Evolutionary conservation across 1,140 invertebrate genomes (phyloP), one percentile per base, ranked within the genome.

Genomic region (Drosophila pruinosa): DNA sequence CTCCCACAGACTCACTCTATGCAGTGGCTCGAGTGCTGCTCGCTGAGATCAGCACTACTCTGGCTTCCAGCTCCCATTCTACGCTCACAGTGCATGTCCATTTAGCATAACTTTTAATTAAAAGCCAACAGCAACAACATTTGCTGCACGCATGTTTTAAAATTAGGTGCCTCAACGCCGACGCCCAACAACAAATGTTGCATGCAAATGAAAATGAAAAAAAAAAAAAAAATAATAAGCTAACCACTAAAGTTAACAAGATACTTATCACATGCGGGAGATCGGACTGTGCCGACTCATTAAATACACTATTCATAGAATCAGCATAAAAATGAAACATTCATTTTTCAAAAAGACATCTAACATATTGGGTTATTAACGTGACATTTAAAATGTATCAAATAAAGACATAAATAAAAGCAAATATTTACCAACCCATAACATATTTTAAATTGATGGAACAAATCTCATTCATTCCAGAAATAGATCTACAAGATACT

Each of bases 91-190:
- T 72, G 82, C 71, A 81, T 88, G 82, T 82, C 74, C 78, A 72
- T 75, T 82, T 88, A 53, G 78, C 71, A 75, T 86, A 86, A 82
- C 58, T 78, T 88, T 82, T 86, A 86, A 86, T 88, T 86, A 86
- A 78, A 88, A 70, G 48, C 67, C 58, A 67, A 61, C 28, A 50
- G 12, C 28, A 53, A 38, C 21, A 48, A 24, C 79, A 70, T 85
- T 79, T 73, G 75, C 80, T 58, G 67, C 80, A 85, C 80, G 80
- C 80, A 85, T 79, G 68, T 58, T 53, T 59, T 24, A 28, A 59
- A 47, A 47, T 59, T 50, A 50, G 62, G 52, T 54, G 52, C 36
- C 48, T 50, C 61, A 52, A 38, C 34, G 34, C n/a, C 34, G 52
- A 47, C 26, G 22, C 48, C 15, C 39, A 54, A 50, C 65, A 75